Evolutionary conservation across 2,888 invertebrate genomes (phyloP), one percentile per base, ranked within the genome.

Genomic region (Amphipoea oculea): DNA sequence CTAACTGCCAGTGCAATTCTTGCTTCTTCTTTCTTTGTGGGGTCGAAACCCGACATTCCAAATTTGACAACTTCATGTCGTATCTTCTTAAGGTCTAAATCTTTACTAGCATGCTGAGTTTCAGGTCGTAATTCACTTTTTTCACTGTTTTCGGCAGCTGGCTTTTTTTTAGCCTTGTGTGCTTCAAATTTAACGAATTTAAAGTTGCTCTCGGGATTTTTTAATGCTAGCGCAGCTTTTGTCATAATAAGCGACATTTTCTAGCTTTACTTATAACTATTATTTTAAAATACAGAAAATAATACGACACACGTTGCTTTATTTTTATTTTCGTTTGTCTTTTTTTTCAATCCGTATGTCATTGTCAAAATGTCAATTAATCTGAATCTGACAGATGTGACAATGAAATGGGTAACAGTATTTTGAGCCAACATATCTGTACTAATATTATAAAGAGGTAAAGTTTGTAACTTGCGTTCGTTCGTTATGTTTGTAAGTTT

Each of bases 21-120:
- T n/a, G 98, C 98, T 93, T 98, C 98, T 89, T 98, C 97, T 90
- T 98, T 98, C 91, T 98, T 98, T 17, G 97, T 96, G 4, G 97
- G 96, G 78, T 98, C 97, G 77, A 99, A 98, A 75, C 98, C 98
- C 48, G 98, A 97, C 95, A 98, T 98, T 57, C 98, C 99, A 94
- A 99, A 98, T 91, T 98, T 98, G 12, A 98, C 97, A 7, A 99
- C 97, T 92, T 99, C 99, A 94, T 98, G 98, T 74, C 98, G 97
- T 1, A 98, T 98, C 90, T 97, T 97, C 89, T 98, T 98, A 90
- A 99, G 97, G 89, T 98, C 98, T 83, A 98, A 96, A 90, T 98
- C 98, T 92, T 93, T 94, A 89, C 88, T 94, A 12, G 89, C 82
- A 62, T 82, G 86, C 3, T 84, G 83, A 65, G 76, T 74, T 76